Evolutionary conservation across 2,113 vertebrate species (phyloP).

Genomic region (Octodon degus): DNA sequence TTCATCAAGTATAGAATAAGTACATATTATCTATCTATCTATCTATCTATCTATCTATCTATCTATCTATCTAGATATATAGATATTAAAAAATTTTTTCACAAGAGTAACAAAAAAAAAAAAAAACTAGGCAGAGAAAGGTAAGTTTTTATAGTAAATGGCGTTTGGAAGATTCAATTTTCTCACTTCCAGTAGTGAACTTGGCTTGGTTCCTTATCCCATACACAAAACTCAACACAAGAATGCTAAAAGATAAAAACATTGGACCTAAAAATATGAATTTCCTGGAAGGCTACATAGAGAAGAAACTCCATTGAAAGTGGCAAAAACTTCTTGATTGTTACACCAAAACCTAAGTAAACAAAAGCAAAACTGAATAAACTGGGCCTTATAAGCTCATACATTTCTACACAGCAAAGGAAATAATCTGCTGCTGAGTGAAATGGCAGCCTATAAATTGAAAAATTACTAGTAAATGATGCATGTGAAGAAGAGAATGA

Average conservation of each 20-base stretch:
- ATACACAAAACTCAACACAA: not conserved
- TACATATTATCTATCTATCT: too few relatives aligned
- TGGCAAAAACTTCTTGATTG: not conserved
- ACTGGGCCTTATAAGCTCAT: not conserved
- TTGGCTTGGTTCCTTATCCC: not conserved
- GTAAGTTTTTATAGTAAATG: not conserved
- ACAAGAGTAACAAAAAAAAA: not conserved
- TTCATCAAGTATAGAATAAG: not conserved
- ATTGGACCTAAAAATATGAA: not conserved
- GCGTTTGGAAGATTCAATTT: not conserved
- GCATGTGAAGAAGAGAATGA: not conserved
- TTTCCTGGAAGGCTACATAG: not conserved
- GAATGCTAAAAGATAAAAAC: not conserved
- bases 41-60: too few relatives aligned
- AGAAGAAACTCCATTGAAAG: not conserved
- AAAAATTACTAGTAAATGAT: not conserved
- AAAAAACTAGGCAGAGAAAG: not conserved
- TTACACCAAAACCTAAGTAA: not conserved
- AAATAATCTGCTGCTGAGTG: not conserved
- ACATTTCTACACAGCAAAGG: not conserved
- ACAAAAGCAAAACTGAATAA: not conserved
- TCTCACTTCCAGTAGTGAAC: not conserved
- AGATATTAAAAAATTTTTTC: not conserved
- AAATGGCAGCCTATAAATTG: not conserved
- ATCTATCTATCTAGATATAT: too few relatives aligned